Conservation (phyloP, 2,113 vertebrate genomes). For the Capreolus pygargus region DNA sequence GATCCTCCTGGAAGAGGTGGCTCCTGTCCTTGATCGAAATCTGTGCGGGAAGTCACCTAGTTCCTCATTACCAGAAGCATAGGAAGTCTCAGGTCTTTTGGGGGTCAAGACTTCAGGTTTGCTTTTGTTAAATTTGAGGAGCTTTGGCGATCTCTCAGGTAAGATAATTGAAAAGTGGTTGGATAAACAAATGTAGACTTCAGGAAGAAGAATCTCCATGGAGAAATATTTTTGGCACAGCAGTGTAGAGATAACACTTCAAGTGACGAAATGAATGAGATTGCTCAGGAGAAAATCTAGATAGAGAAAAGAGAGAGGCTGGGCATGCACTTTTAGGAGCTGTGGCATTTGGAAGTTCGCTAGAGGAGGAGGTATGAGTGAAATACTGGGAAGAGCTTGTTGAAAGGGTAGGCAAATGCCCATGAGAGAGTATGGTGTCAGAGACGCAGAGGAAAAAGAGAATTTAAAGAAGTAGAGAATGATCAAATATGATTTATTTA, state of each 20-base stretch:
- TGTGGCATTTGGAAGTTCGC: not conserved
- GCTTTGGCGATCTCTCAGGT: not conserved
- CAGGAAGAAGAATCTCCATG: not conserved
- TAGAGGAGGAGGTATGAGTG: not conserved
- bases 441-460: not conserved
- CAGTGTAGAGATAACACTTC: not conserved
- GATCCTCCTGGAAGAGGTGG: not conserved
- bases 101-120: not conserved
- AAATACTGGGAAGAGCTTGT: not conserved
- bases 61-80: not conserved
- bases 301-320: not conserved
- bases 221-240: not conserved
- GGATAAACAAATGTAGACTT: not conserved
- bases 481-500: slow-evolving; percentile 36
- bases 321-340: not conserved
- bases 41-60: not conserved
- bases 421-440: not conserved
- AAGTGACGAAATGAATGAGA: not conserved
- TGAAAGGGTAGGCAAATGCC: not conserved
- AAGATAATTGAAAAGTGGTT: not conserved
- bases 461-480: slow-evolving; percentile 6
- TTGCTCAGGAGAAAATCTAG: not conserved
- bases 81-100: not conserved
- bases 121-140: not conserved
- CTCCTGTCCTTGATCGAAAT: not conserved